A percentile compares a stretch with the other conserved stretches of the same genome.
phyloP scores from a whole-genome alignment of 2,888 invertebrate species.

The Didymodactylos carnosus region DNA sequence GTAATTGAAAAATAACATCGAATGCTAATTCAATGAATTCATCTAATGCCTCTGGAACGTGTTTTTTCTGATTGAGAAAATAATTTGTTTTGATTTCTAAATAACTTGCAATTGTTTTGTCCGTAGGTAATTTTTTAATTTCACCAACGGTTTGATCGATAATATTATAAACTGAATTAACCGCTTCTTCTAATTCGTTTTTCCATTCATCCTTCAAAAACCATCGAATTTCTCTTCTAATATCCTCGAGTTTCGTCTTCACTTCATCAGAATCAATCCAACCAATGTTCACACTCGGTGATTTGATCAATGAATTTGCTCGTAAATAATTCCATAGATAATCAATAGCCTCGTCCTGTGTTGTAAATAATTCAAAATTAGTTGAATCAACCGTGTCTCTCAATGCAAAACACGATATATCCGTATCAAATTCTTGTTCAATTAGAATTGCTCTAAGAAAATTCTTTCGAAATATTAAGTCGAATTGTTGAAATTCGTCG shows the following conservation, averaged over 20 bases:
- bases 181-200: not conserved
- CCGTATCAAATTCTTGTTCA: not conserved
- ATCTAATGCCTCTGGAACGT: not conserved
- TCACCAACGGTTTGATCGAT: not conserved
- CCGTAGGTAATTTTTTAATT: not conserved
- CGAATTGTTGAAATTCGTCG: not conserved
- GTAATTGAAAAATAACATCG: not conserved
- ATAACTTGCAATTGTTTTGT: not conserved
- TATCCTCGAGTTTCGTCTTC: not conserved
- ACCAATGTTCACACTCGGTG: not conserved
- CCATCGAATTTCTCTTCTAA: not conserved
- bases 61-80: not conserved
- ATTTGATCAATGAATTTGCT: not conserved
- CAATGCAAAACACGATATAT: not conserved
- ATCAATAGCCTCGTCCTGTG: not conserved
- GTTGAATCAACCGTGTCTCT: not conserved
- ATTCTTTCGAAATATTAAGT: not conserved
- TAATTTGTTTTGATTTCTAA: not conserved
- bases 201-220: not conserved
- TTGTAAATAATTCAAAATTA: not conserved
- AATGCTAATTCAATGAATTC: not conserved
- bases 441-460: not conserved
- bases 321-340: not conserved
- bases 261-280: not conserved
- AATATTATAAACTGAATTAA: not conserved